phyloP scores from a whole-genome alignment of 2,888 invertebrate species.

The Salticus scenicus region DNA sequence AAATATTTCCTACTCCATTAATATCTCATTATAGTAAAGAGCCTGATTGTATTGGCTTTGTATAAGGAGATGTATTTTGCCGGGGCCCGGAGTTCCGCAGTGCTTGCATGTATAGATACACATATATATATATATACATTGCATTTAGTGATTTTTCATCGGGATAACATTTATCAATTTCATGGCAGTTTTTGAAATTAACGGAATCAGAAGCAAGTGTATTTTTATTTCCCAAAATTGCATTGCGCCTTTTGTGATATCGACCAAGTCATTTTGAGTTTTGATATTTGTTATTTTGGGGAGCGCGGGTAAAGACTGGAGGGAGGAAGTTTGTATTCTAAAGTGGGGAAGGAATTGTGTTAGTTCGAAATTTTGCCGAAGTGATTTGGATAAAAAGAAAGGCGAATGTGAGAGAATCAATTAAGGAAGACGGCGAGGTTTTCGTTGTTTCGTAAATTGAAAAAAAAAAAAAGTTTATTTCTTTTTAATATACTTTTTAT shows the following conservation, averaged over 20 bases:
- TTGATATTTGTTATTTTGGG: conserved; percentile 36
- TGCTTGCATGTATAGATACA: neutral
- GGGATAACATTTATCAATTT: conserved; percentile 64
- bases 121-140: conserved; percentile 12
- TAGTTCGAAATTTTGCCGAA: neutral
- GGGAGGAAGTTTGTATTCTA: neutral
- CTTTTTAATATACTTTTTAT: no score
- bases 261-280: conserved; percentile 51
- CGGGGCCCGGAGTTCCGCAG: neutral
- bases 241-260: conserved; percentile 19
- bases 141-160: conserved; percentile 66
- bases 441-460: neutral
- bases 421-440: neutral
- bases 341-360: neutral
- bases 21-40: conserved; percentile 68
- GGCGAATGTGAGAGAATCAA: conserved; percentile 18
- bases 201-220: conserved; percentile 44
- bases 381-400: neutral
- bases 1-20: conserved; percentile 41
- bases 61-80: conserved; percentile 23
- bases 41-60: conserved; percentile 69
- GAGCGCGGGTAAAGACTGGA: neutral
- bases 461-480: no score
- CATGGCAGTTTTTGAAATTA: conserved; percentile 26
- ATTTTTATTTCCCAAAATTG: conserved; percentile 34